A percentile compares a stretch with the other conserved stretches of the same genome.
Conservation (phyloP, 30 jellyfish, hydroid and myxozoan genomes). For the Aurelia aurita region DNA sequence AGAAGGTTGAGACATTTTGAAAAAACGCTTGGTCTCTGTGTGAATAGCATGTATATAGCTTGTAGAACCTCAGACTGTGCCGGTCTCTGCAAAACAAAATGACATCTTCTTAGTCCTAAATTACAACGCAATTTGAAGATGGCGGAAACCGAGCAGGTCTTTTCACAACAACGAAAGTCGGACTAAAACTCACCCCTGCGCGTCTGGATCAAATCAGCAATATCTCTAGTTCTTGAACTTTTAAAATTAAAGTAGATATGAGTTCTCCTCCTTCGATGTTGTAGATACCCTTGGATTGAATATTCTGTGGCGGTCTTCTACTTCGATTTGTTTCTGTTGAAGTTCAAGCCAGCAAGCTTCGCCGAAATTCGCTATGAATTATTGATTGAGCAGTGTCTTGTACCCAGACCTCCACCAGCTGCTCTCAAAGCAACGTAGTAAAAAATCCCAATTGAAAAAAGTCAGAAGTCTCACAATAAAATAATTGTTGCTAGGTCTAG, state of each 20-base stretch:
- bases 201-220: constrained; percentile 61
- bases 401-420: constrained; percentile 61
- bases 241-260: background rate
- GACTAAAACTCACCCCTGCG: constrained; percentile 74
- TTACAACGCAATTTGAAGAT: constrained; percentile 61
- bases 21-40: constrained; percentile 77
- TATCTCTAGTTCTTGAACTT: background rate
- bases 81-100: constrained; percentile 84
- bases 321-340: constrained; percentile 8
- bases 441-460: no score
- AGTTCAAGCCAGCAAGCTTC: constrained; percentile 59
- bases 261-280: constrained; percentile 22
- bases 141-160: constrained; percentile 85
- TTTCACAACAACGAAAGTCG: background rate
- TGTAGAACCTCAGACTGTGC: constrained; percentile 91
- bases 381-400: constrained; percentile 9
- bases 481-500: no score
- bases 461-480: no score
- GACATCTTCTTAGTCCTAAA: constrained; percentile 37
- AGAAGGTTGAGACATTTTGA: constrained; percentile 97
- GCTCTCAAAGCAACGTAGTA: constrained; percentile 31
- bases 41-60: constrained; percentile 94
- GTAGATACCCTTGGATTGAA: constrained; percentile 28
- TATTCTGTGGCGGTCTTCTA: background rate
- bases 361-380: constrained; percentile 68